Base-by-base conservation (phyloP, 1,140 invertebrate genomes). In the Diorhabda carinulata region DNA sequence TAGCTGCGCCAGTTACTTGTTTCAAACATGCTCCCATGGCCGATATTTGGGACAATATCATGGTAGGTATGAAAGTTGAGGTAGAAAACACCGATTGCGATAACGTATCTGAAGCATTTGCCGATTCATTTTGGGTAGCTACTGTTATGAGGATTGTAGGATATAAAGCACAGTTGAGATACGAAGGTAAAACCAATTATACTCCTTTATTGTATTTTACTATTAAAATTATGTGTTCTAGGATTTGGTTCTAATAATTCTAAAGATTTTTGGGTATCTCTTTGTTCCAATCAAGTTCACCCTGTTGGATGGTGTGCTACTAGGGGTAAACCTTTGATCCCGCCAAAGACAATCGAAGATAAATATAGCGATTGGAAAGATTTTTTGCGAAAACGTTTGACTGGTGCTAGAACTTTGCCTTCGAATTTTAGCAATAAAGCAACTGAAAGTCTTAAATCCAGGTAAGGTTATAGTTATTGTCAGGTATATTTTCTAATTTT, bases 221-320 rank as follows among this genome's bases (percentile, higher is more conserved):
- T 25, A 25, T 25, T 25, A 52, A 3, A 52, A 2, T 52, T 52
- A 4, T 52, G 2, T 52, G 3, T 52, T 60, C 25, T 42, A 60
- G 58, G 65, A 3, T 98, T 96, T 82, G 95, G 92, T 2, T 87
- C 88, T 74, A 94, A 97, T 82, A 82, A 86, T 47, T 89, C 90
- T 5, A 92, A 94, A 81, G 96, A 98, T 82, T 98, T 98, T 82
- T 98, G 96, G 96, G 90, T 98, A 1, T 97, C 96, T 77, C 83
- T 98, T 41, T 96, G 95, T 82, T 93, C 93, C 61, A 91, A 93
- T 66, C 91, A 94, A 78, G 93, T 98, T 42, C 95, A 98, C 83
- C 94, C 94, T 43, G 95, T 98, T 57, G 96, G 96, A 10, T 98
- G 96, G 96, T 98, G 96, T 85, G 96, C 96, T 2, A 95, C 93